Conservation (phyloP, 2,113 vertebrate species). For the Monarcha castaneiventris region DNA sequence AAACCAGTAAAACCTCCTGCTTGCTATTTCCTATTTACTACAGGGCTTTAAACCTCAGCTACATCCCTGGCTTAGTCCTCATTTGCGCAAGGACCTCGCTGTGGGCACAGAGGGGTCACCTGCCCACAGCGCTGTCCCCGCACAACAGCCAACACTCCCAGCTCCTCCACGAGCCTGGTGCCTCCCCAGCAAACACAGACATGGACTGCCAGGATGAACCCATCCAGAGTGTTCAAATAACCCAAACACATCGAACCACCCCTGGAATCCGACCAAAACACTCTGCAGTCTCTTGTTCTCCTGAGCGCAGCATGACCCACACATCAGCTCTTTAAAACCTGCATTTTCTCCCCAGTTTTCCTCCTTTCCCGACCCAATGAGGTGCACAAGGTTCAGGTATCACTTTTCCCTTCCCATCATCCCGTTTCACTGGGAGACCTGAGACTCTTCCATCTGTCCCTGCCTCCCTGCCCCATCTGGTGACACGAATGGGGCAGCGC, state of each 20-base stretch:
- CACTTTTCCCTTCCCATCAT: background rate
- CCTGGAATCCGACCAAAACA: accelerated
- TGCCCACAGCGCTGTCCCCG: accelerated
- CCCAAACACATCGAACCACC: background rate
- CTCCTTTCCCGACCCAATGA: background rate
- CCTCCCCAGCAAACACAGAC: background rate
- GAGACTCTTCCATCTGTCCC: constrained; percentile 3
- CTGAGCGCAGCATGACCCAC: accelerated
- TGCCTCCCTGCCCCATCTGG: background rate
- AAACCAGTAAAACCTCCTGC: background rate
- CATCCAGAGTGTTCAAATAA: accelerated
- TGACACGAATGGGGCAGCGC: background rate
- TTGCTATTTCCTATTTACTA: background rate
- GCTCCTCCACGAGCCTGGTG: background rate
- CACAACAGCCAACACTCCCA: accelerated
- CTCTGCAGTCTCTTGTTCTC: background rate
- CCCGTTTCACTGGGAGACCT: background rate
- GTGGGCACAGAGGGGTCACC: background rate
- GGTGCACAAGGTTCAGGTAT: background rate
- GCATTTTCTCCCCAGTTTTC: accelerated
- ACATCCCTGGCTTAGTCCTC: background rate
- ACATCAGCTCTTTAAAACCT: background rate
- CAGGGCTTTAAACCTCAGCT: background rate
- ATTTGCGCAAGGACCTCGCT: accelerated
- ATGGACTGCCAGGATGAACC: background rate